Base-by-base conservation (phyloP, 2,113 vertebrate genomes). In the Dipodomys stephensi region DNA sequence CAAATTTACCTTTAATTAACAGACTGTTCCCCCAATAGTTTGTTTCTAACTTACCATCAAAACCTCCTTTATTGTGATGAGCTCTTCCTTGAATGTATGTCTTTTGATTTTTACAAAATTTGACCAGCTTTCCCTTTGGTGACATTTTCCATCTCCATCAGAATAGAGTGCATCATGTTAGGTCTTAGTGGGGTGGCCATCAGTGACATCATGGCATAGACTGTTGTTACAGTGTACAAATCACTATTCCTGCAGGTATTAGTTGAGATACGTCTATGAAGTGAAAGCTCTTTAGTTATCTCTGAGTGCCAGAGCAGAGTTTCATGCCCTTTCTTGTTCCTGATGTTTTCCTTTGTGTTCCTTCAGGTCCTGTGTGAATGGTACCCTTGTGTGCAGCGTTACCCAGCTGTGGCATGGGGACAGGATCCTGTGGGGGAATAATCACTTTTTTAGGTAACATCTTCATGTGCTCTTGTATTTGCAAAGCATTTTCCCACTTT, bases 391-490 rank as follows among this genome's bases (percentile, higher is more conserved):
- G 2, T 98, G 98, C 96, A 99, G 98, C 62, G 87, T 97, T 87
- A 99, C 99, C 81, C 99, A 99, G 69, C 97, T 99, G 67, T 99
- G 99, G 99, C 99, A 99, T 0, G 99, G 99, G 60, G 99, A 99
- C 92, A 98, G 99, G 46, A 99, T 99, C 96, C 97, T 99, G 77
- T 99, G 99, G 99, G 99, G 99, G 94, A 99, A 99, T 97, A 99
- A 99, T 98, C 99, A 99, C 98, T 99, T 99, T 92, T 99, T 99
- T 97, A 99, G 99, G 99, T 99, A 98, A 96, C 28, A 0, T 3
- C 64, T 87, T 39, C 39, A 18, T 39, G 25, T 68, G 83, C 71
- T 20, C 32, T 46, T 3, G 18, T 68, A n/a, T 18, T 64, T 71
- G 95, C 19, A 3, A 0, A 11, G 20, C 27, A 0, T 57, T 88